Evolutionary conservation across 1,140 invertebrate species (phyloP), one percentile per base, ranked within the genome.

Genomic region (Littorina saxatilis): DNA sequence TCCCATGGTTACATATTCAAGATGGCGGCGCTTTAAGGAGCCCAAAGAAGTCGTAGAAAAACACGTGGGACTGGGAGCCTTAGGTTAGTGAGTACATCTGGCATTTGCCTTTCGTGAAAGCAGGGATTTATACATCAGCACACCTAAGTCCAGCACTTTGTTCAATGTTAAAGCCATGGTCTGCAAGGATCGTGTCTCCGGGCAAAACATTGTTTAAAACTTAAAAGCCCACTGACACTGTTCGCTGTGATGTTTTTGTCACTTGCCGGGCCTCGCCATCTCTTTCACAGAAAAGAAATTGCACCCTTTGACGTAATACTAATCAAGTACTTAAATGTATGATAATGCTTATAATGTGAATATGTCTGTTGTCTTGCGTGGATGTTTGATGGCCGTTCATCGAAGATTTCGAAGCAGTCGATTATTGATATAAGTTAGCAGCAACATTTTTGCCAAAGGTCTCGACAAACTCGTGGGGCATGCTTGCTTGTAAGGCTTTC

Each of bases 31-130:
- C 40, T 15, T 27, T 9, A 82, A 0, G 3, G 50, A 68, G 13
- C 52, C 35, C n/a, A 82, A 79, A 29, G 47, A 61, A 9, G 79
- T 32, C 0, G 74, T 79, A 32, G 86, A 81, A 89, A 88, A 15
- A 86, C 87, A 61, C 87, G 78, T 85, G 89, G 87, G 0, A 90
- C 88, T 82, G 88, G 88, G 37, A 89, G 88, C 32, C 89, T 58
- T 23, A 88, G 79, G 35, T 80, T 58, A 39, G 29, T 70, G 77
- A 32, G 40, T 47, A 13, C 39, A 79, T 29, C 61, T 87, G 86
- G 43, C 23, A 17, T 74, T 83, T 82, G 32, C 86, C 80, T 61
- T 74, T 82, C 23, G 85, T 84, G 37, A 86, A 86, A 27, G 79
- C 82, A 23, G 83, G 83, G 32, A 77, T 84, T n/a, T 76, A 78